These are phyloP conservation scores for Chamaea fasciata DNA, from an alignment of 2,113 vertebrate species.

Conservation along the genomic window DNA sequence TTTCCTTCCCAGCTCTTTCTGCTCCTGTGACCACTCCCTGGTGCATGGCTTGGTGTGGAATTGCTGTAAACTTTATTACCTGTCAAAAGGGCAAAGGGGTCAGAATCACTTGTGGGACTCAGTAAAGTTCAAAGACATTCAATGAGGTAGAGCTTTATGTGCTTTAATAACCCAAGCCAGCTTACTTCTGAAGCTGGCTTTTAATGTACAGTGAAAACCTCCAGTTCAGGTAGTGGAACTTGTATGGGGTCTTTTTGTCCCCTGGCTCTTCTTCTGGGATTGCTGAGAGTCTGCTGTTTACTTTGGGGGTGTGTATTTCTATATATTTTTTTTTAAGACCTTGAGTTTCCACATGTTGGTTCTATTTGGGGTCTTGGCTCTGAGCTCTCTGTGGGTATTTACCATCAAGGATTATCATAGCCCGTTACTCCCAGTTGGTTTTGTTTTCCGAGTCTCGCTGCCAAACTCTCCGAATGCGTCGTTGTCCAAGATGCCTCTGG, in stretches of 20 bases:
- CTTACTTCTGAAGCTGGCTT: slow-evolving; percentile 80
- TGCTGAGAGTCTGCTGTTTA: background rate
- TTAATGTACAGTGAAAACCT: slow-evolving; percentile 79
- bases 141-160: slow-evolving; percentile 85
- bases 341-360: slow-evolving; percentile 4
- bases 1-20: slow-evolving; percentile 75
- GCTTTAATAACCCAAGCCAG: slow-evolving; percentile 87
- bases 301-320: background rate
- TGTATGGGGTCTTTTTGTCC: slow-evolving; percentile 23
- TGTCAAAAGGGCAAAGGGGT: slow-evolving; percentile 95
- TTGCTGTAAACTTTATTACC: slow-evolving; percentile 99
- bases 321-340: too few relatives aligned
- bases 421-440: background rate
- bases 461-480: background rate
- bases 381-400: background rate
- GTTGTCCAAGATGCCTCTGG: background rate
- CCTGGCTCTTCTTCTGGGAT: slow-evolving; percentile 28
- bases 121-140: slow-evolving; percentile 97
- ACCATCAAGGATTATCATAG: background rate
- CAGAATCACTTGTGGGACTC: slow-evolving; percentile 91
- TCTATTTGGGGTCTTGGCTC: background rate
- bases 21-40: slow-evolving; percentile 81
- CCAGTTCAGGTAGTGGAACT: slow-evolving; percentile 57
- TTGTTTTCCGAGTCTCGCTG: background rate
- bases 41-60: slow-evolving; percentile 97